Conservation (phyloP, 2,113 vertebrate genomes). For the Thunnus maccoyii region DNA sequence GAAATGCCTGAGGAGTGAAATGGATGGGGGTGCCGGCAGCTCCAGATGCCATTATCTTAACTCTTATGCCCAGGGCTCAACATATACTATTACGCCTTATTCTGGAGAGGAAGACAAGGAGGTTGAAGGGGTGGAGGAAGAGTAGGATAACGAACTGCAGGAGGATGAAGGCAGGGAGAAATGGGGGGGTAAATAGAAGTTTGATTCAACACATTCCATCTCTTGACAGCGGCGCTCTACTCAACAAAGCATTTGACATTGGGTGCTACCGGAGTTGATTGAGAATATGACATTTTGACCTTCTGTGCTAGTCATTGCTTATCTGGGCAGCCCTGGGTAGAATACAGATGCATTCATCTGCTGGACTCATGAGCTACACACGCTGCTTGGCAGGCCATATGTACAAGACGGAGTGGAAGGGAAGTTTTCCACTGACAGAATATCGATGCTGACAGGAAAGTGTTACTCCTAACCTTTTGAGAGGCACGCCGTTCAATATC, state of each 20-base stretch:
- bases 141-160: slow-evolving; percentile 23
- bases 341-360: slow-evolving; percentile 74
- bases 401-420: slow-evolving; percentile 41
- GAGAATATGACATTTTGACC: slow-evolving; percentile 77
- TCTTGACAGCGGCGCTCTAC: slow-evolving; percentile 59
- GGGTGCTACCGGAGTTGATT: slow-evolving; percentile 73
- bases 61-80: slow-evolving; percentile 45
- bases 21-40: slow-evolving; percentile 42
- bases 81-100: slow-evolving; percentile 41
- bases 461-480: slow-evolving; percentile 81
- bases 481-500: slow-evolving; percentile 75
- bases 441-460: slow-evolving; percentile 80
- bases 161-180: slow-evolving; percentile 28
- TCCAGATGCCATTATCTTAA: slow-evolving; percentile 66
- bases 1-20: slow-evolving; percentile 47
- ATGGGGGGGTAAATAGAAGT: slow-evolving; percentile 48
- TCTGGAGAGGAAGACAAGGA: slow-evolving; percentile 41
- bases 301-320: slow-evolving; percentile 72
- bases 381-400: slow-evolving; percentile 41
- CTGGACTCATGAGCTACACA: slow-evolving; percentile 7
- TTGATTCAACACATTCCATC: slow-evolving; percentile 67
- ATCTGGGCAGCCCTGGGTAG: slow-evolving; percentile 53
- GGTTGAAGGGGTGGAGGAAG: slow-evolving; percentile 37
- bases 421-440: slow-evolving; percentile 77
- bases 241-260: slow-evolving; percentile 76